Evolutionary conservation across 1,140 invertebrate species (phyloP).

Genomic region (Andrena cerasifolii): DNA sequence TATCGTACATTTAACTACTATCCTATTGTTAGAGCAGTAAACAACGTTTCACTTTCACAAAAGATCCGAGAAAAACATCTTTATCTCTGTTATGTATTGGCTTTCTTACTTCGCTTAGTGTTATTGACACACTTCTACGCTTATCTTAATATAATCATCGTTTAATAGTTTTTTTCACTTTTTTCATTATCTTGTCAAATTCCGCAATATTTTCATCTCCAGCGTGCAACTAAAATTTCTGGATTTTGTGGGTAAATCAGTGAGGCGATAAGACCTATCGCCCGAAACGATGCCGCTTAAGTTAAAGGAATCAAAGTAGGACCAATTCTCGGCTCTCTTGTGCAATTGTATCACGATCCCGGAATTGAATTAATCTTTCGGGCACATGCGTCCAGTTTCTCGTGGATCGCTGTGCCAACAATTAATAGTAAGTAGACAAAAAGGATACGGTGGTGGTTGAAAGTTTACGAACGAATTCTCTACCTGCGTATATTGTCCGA

Average conservation of each 20-base stretch:
- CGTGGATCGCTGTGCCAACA: constrained; percentile 35
- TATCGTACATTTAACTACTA: constrained; percentile 65
- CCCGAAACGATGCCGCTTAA: constrained; percentile 4
- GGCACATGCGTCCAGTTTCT: constrained; percentile 30
- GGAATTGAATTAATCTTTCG: constrained; percentile 22
- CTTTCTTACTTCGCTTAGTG: constrained; percentile 12
- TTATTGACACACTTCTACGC: constrained; percentile 33
- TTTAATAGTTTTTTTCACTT: constrained; percentile 42
- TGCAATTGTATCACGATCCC: constrained; percentile 7
- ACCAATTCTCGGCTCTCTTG: constrained; percentile 28
- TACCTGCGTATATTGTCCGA: constrained; percentile 74
- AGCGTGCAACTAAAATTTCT: constrained; percentile 40
- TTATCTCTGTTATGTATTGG: constrained; percentile 17
- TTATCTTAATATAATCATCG: constrained; percentile 16
- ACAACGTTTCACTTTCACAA: constrained; percentile 50
- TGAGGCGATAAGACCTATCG: constrained; percentile 11
- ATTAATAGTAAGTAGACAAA: constrained; percentile 59
- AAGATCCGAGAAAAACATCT: constrained; percentile 46
- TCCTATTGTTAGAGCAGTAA: constrained; percentile 59
- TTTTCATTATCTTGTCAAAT: constrained; percentile 43
- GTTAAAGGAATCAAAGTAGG: constrained; percentile 30
- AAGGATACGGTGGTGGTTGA: constrained; percentile 42
- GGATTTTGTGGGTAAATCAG: constrained; percentile 29
- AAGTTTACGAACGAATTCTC: constrained; percentile 39
- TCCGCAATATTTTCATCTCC: no score